These are phyloP conservation scores for Podarcis muralis DNA, from an alignment of 2,113 vertebrate genomes.

Conservation along the genomic window DNA sequence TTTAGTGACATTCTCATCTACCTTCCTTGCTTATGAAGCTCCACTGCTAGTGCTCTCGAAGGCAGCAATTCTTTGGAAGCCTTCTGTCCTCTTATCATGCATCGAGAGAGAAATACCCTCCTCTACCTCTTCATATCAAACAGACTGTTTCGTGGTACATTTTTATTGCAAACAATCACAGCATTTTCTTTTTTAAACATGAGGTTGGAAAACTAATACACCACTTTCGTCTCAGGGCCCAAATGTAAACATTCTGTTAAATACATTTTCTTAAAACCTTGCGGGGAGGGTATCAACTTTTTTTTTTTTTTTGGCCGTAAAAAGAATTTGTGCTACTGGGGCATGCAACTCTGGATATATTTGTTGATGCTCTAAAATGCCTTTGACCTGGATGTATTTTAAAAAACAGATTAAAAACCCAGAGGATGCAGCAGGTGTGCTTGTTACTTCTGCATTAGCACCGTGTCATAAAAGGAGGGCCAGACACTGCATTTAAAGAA, in stretches of 20 bases:
- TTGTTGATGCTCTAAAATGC: slow-evolving; percentile 50
- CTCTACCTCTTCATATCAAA: slow-evolving; percentile 46
- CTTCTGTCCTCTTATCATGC: slow-evolving; percentile 21
- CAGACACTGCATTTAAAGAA: slow-evolving; percentile 48
- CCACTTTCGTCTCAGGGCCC: slow-evolving; percentile 45
- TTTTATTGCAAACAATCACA: slow-evolving; percentile 54
- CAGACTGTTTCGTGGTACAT: slow-evolving; percentile 53
- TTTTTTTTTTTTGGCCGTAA: neutral
- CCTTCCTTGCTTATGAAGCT: slow-evolving; percentile 30
- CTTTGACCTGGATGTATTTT: slow-evolving; percentile 60
- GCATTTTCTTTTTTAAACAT: slow-evolving; percentile 34
- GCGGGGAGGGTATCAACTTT: slow-evolving; percentile 26
- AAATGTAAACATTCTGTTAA: slow-evolving; percentile 53
- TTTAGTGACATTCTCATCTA: slow-evolving; percentile 29
- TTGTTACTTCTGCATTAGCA: slow-evolving; percentile 66
- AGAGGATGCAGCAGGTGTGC: slow-evolving; percentile 62
- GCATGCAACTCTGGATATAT: slow-evolving; percentile 65
- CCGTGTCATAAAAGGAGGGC: slow-evolving; percentile 62
- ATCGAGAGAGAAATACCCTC: neutral
- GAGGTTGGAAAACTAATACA: slow-evolving; percentile 17
- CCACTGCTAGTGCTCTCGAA: neutral
- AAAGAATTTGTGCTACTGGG: slow-evolving; percentile 45
- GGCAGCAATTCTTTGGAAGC: slow-evolving; percentile 12
- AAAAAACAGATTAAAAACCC: slow-evolving; percentile 68
- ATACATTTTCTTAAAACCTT: slow-evolving; percentile 38